phyloP scores from a whole-genome alignment of 53 echinoderm and acorn worm species.

The Patiria pectinifera region DNA sequence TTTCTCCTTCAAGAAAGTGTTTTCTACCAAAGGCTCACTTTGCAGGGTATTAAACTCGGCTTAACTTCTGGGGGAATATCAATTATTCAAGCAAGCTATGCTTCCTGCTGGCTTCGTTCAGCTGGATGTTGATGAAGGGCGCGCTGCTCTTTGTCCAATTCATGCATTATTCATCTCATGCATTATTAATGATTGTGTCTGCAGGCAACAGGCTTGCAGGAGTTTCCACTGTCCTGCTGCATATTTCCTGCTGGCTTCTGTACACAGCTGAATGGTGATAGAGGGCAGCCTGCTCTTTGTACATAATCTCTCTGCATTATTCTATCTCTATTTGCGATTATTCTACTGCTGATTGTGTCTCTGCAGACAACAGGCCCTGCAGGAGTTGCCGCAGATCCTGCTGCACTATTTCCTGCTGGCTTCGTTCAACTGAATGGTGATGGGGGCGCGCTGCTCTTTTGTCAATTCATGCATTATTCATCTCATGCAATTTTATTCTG shows the following conservation, averaged over 20 bases:
- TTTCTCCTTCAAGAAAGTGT: too few relatives aligned
- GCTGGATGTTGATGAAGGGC: slow-evolving; percentile 49
- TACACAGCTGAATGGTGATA: slow-evolving; percentile 46
- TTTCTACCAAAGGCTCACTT: too few relatives aligned
- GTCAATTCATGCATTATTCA: too few relatives aligned
- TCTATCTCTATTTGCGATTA: too few relatives aligned
- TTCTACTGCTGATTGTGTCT: background rate
- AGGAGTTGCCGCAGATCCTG: slow-evolving; percentile 8
- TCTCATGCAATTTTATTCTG: too few relatives aligned
- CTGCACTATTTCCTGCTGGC: slow-evolving; percentile 55
- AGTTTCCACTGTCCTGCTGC: slow-evolving; percentile 19
- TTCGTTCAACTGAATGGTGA: too few relatives aligned
- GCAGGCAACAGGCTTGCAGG: slow-evolving; percentile 13
- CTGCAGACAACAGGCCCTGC: slow-evolving; percentile 15
- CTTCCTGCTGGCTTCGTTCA: slow-evolving; percentile 43
- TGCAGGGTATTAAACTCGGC: too few relatives aligned
- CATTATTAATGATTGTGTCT: background rate
- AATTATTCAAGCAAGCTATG: background rate
- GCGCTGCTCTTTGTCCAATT: slow-evolving; percentile 27
- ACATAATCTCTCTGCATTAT: background rate
- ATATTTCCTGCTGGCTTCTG: slow-evolving; percentile 48
- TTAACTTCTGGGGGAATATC: too few relatives aligned
- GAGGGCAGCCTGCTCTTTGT: slow-evolving; percentile 37
- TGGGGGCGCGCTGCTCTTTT: too few relatives aligned
- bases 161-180: too few relatives aligned